Conservation (phyloP, 2,888 invertebrate species). For the Hypercompe scribonia region DNA sequence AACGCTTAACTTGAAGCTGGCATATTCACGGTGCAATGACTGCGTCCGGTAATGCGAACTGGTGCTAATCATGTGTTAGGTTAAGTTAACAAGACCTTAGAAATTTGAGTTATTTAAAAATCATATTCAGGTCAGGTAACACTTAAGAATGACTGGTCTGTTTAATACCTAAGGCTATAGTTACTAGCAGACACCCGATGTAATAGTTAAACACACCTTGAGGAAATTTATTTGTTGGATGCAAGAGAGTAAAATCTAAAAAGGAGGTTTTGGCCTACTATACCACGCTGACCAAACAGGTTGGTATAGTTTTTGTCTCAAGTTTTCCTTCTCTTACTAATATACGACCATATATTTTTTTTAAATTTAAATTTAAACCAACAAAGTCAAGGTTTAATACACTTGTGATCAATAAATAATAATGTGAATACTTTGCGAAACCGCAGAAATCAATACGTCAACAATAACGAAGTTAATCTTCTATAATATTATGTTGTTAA, state of each 20-base stretch:
- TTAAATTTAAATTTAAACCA: background rate
- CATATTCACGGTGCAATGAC: constrained; percentile 18
- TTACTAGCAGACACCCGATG: background rate
- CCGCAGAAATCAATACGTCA: constrained; percentile 34
- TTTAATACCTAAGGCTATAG: background rate
- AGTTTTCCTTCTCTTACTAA: too few species aligned
- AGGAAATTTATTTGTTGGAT: background rate
- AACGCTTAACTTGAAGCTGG: constrained; percentile 43
- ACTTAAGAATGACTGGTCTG: background rate
- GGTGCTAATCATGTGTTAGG: constrained; percentile 24
- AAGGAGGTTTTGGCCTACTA: too few species aligned
- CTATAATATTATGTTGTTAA: constrained; percentile 1
- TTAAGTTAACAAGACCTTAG: constrained; percentile 5
- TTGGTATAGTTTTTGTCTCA: too few species aligned
- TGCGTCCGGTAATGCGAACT: constrained; percentile 35
- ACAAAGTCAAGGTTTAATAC: background rate
- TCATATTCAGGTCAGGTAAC: background rate
- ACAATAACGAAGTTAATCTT: background rate
- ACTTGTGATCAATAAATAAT: constrained; percentile 2
- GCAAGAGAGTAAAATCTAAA: too few species aligned
- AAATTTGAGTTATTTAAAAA: background rate
- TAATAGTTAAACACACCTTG: background rate
- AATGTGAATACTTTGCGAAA: constrained; percentile 24
- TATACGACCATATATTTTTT: background rate
- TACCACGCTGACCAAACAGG: too few species aligned